Evolutionary conservation across 2,797 vertebrate species (phyloP), one percentile per base, ranked within the genome.

Genomic region (Clangula hyemalis): DNA sequence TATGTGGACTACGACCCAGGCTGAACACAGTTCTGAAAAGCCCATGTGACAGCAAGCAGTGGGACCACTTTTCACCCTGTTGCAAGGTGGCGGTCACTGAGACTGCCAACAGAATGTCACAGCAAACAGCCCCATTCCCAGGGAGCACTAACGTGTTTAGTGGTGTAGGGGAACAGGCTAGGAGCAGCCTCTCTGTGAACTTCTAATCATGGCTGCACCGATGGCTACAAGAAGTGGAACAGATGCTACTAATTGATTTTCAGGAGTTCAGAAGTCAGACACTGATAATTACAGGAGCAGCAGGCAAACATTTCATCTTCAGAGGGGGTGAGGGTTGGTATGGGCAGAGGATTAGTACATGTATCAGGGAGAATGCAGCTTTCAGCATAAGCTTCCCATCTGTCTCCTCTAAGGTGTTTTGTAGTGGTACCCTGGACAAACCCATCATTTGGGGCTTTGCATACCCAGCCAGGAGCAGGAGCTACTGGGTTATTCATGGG

Each of bases 211-310:
- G n/a, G 51, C 53, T 83, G 75, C 79, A 87, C 6, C 6, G 1
- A 78, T 18, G 54, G 87, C 75, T 72, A 66, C 15, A 92, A 38
- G 41, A 94, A 81, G 51, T 27, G 93, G 82, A 95, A 87, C 76
- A 94, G 89, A 89, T 76, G 51, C 73, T 87, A 76, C 32, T 92
- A 86, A 95, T 93, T 91, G 85, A 89, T 91, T 91, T 93, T 87
- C 58, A 89, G 28, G 70, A 62, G 75, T 69, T 95, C 79, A 93
- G 12, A 94, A 94, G 82, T 83, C 90, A 95, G 82, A 70, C 13
- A 34, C 57, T 89, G 61, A 34, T 77, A 94, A 93, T 89, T 93
- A 89, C 1, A 92, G 72, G 49, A 97, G 75, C 45, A 87, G 49
- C 57, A 87, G 39, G 41, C 78, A 93, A 90, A 89, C 22, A 69